phyloP scores from a whole-genome alignment of 1,140 invertebrate genomes.

The Drosophila novamexicana region DNA sequence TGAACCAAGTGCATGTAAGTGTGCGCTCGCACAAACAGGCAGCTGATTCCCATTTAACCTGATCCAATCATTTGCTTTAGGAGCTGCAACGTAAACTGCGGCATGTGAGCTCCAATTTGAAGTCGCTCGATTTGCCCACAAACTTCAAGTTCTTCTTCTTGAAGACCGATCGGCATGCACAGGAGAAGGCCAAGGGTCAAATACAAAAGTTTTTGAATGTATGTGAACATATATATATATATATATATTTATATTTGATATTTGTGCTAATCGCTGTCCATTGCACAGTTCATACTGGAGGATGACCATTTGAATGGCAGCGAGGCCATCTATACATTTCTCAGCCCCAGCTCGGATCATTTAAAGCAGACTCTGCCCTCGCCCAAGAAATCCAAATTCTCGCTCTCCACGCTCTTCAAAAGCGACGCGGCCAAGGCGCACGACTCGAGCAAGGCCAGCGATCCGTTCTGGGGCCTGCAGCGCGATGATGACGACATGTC shows the following conservation, averaged over 20 bases:
- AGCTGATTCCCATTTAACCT: not conserved
- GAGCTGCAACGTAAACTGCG: constrained; percentile 93
- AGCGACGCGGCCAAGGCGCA: constrained; percentile 86
- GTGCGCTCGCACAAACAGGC: not conserved
- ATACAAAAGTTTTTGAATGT: constrained; percentile 95
- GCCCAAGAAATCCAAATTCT: constrained; percentile 93
- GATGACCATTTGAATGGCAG: constrained; percentile 94
- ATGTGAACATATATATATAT: constrained; percentile 56
- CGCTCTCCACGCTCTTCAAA: constrained; percentile 93
- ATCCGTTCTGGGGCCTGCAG: constrained; percentile 83
- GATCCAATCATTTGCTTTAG: constrained; percentile 83
- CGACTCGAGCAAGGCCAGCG: constrained; percentile 61
- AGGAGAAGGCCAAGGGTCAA: constrained; percentile 92
- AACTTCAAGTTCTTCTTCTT: constrained; percentile 92
- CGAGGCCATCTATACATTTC: constrained; percentile 94
- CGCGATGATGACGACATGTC: constrained; percentile 90
- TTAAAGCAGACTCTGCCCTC: constrained; percentile 90
- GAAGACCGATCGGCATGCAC: constrained; percentile 90
- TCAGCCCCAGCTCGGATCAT: constrained; percentile 95
- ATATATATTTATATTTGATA: too few relatives aligned
- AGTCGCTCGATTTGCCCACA: constrained; percentile 92
- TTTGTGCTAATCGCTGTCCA: not conserved
- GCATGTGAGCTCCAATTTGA: constrained; percentile 91
- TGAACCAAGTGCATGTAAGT: constrained; percentile 90
- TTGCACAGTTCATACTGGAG: constrained; percentile 91